Evolutionary conservation across 92 coral and sea anemone species (phyloP).

Genomic region (Anthopleura xanthogrammica): DNA sequence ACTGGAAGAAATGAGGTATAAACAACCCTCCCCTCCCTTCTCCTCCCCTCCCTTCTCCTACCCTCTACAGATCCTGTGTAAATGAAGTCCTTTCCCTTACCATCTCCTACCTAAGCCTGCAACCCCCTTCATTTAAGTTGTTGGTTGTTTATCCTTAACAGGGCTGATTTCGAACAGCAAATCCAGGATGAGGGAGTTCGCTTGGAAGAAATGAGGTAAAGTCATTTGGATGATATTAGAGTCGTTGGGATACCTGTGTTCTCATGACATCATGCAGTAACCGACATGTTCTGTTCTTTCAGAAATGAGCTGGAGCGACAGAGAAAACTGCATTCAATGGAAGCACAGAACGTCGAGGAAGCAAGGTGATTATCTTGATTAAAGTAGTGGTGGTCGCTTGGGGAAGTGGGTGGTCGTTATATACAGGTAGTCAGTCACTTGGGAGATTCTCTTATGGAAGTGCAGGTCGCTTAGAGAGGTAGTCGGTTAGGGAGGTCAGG

Average conservation of each 20-base stretch:
- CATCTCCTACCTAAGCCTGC: neutral
- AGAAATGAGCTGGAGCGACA: conserved; percentile 97
- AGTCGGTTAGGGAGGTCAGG: neutral
- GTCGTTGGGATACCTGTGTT: neutral
- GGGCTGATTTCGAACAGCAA: conserved; percentile 91
- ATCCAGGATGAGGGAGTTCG: conserved; percentile 91
- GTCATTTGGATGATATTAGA: neutral
- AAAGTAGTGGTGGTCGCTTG: neutral
- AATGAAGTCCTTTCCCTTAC: too few relatives aligned
- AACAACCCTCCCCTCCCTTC: neutral
- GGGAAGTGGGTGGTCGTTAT: too few relatives aligned
- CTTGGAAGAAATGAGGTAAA: conserved; percentile 92
- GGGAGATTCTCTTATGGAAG: neutral
- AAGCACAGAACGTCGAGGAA: conserved; percentile 90
- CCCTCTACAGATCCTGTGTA: too few relatives aligned
- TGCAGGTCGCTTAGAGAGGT: neutral
- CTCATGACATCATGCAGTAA: neutral
- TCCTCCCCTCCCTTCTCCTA: too few relatives aligned
- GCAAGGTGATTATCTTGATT: conserved; percentile 62
- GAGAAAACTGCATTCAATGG: conserved; percentile 82
- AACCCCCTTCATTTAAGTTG: neutral
- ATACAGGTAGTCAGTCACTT: too few relatives aligned
- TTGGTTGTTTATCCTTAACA: conserved; percentile 25
- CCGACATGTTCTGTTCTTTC: neutral
- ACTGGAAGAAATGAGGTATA: conserved; percentile 87